Conservation (phyloP, 1,140 invertebrate genomes). For the Caenorhabditis brenneri region DNA sequence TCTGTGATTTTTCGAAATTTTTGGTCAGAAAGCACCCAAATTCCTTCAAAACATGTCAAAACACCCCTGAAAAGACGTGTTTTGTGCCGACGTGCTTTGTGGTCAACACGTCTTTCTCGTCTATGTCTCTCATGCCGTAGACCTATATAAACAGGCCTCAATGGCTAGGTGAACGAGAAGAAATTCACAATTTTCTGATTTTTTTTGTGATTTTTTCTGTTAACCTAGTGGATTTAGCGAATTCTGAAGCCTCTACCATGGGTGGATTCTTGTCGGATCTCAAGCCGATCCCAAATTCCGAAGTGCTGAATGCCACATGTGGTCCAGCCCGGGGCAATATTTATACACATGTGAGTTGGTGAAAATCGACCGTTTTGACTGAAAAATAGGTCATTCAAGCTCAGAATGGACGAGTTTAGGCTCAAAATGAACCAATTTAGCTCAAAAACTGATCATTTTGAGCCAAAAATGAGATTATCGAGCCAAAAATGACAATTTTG, state of each 20-base stretch:
- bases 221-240: neutral
- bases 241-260: neutral
- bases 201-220: neutral
- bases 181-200: too few relatives aligned
- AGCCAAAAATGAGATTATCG: too few relatives aligned
- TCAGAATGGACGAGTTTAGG: too few relatives aligned
- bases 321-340: neutral
- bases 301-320: neutral
- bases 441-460: too few relatives aligned
- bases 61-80: neutral
- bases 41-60: neutral
- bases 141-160: neutral
- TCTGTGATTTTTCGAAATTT: too few relatives aligned
- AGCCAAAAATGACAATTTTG: too few relatives aligned
- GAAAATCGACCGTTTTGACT: too few relatives aligned
- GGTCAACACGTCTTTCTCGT: neutral
- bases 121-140: neutral
- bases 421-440: too few relatives aligned
- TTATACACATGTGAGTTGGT: neutral
- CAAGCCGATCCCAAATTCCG: neutral
- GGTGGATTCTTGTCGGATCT: neutral
- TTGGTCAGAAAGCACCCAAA: too few relatives aligned
- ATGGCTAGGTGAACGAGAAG: too few relatives aligned
- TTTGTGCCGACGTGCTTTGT: constrained; percentile 14
- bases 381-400: too few relatives aligned